These are phyloP conservation scores for Hephaestus fuliginosus DNA, from an alignment of 2,797 vertebrate species.

Conservation along the genomic window DNA sequence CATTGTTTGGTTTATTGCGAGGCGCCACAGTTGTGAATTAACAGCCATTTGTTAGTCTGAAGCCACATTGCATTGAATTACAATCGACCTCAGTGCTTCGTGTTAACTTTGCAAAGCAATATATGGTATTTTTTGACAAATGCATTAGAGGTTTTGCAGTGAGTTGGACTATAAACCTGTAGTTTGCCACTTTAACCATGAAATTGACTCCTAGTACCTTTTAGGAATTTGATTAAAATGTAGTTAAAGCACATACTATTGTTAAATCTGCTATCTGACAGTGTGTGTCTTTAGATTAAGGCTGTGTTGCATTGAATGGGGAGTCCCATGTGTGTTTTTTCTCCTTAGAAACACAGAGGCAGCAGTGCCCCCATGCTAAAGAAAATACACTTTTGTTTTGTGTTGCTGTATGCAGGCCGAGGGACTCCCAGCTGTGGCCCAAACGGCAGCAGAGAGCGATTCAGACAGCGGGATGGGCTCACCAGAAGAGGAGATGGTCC, in stretches of 20 bases:
- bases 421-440: conserved; percentile 55
- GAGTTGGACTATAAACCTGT: background rate
- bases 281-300: background rate
- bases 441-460: conserved; percentile 73
- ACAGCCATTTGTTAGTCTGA: background rate
- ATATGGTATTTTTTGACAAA: background rate
- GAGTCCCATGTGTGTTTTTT: too few species aligned
- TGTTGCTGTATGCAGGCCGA: conserved; percentile 63
- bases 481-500: conserved; percentile 72
- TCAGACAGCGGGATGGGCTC: conserved; percentile 88
- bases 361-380: background rate
- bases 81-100: rapidly evolving
- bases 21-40: conserved; percentile 40
- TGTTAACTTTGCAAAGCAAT: background rate
- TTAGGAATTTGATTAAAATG: background rate
- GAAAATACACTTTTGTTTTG: background rate
- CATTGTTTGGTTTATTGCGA: conserved; percentile 60
- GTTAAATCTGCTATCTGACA: too few species aligned
- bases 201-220: rapidly evolving
- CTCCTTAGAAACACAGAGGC: background rate
- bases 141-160: background rate
- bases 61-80: background rate
- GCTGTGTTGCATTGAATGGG: background rate
- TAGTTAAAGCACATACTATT: too few species aligned
- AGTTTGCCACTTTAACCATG: background rate